Base-by-base conservation (phyloP, 2,113 vertebrate species). In the Rhynchopsitta pachyrhyncha region DNA sequence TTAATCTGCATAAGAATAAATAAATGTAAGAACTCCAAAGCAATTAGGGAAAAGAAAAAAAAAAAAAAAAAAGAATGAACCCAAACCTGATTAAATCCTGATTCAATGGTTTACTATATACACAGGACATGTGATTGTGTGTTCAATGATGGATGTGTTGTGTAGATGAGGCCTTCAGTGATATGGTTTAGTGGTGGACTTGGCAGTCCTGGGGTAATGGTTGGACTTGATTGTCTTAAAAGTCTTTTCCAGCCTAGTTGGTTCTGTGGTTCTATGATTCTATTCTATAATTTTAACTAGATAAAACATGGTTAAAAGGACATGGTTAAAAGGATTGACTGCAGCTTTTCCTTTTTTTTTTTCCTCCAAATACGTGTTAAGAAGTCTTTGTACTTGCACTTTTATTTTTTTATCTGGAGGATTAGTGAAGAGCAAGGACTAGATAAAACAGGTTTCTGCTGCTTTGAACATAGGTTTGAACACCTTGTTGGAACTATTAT, bases 1-100 rank as follows among this genome's bases (percentile, higher is more conserved):
- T 96, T 92, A 92, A 85, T 92, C 55, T 57, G 69, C 27, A 79
- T 75, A 71, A 91, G 52, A 84, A 90, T 71, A 95, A 95, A 95
- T 91, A 95, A 88, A 94, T 93, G 13, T 81, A 92, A 90, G 37
- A 83, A 88, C 64, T 83, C 47, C 47, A 69, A 91, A 76, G 29
- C 31, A 95, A 88, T 91, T 86, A 77, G 11, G 42, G 8, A 7
- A 77, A 71, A 50, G 47, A 80, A 47, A 47, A 47, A 46, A 46
- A 46, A 13, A 46, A 13, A 19, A 31, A 7, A 8, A 53, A 49
- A 4, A 31, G 22, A 29, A 11, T 15, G 35, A 86, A 42, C 22
- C 17, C 14, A 87, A 41, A 17, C 13, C 3, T 82, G 44, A 83
- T 89, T 93, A 84, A 57, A 69, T 28, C 19, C 3, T 85, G 44